These are phyloP conservation scores for Heliconius cydno DNA, from an alignment of 2,888 invertebrate species.

Conservation along the genomic window DNA sequence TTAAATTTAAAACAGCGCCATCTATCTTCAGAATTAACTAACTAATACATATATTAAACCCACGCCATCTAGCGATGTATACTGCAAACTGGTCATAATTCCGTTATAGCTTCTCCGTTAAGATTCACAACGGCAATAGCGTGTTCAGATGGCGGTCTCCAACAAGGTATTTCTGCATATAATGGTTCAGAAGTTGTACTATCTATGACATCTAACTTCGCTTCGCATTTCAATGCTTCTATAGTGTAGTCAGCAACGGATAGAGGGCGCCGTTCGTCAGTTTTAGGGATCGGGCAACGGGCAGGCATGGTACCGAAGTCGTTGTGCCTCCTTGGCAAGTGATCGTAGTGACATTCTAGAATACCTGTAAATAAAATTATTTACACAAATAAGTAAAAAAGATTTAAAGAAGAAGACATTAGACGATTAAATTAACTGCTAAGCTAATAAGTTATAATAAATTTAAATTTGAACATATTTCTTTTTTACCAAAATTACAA, in stretches of 20 bases:
- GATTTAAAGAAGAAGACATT: too few relatives aligned
- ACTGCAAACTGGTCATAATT: conserved; percentile 68
- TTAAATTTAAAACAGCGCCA: conserved; percentile 25
- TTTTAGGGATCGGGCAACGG: conserved; percentile 64
- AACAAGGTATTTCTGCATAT: conserved; percentile 87
- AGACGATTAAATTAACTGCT: too few relatives aligned
- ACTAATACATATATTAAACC: conserved; percentile 28
- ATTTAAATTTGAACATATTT: background rate
- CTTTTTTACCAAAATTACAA: background rate
- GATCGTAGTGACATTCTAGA: conserved; percentile 86
- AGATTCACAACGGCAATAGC: conserved; percentile 73
- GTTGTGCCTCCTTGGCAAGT: conserved; percentile 76
- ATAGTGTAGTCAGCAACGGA: conserved; percentile 72
- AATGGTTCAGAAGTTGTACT: conserved; percentile 82
- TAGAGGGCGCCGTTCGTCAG: conserved; percentile 57
- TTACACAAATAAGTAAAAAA: background rate
- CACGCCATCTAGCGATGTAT: conserved; percentile 62
- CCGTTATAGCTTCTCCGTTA: conserved; percentile 79
- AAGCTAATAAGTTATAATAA: background rate
- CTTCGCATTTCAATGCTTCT: conserved; percentile 77
- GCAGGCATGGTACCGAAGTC: conserved; percentile 62
- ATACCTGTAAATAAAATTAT: conserved; percentile 65
- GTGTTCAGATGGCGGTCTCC: conserved; percentile 78
- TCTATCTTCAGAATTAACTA: conserved; percentile 14
- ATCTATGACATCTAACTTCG: conserved; percentile 71